Evolutionary conservation across 2,888 invertebrate species (phyloP).

Genomic region (Erebia ligea): DNA sequence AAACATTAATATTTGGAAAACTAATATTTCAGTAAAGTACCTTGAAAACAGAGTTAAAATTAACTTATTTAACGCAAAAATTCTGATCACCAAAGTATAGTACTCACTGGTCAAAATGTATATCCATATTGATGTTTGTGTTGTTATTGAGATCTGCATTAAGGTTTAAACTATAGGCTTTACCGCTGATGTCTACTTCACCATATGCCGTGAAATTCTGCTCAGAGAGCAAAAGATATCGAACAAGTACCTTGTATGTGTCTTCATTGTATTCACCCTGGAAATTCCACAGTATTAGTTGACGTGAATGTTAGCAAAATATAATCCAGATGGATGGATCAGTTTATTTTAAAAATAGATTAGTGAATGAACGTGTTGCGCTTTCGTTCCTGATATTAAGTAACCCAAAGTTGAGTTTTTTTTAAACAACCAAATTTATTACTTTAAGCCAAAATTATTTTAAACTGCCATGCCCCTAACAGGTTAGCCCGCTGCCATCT

Average conservation of each 20-base stretch:
- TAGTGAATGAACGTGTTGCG: too few relatives aligned
- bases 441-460: too few relatives aligned
- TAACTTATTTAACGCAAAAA: background rate
- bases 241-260: conserved; percentile 86
- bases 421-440: too few relatives aligned
- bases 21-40: background rate
- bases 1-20: background rate
- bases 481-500: too few relatives aligned
- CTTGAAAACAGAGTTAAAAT: too few relatives aligned
- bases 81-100: background rate
- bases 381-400: too few relatives aligned
- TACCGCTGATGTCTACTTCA: conserved; percentile 86
- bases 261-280: conserved; percentile 86
- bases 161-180: conserved; percentile 86
- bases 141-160: conserved; percentile 86
- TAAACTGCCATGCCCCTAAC: too few relatives aligned
- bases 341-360: too few relatives aligned
- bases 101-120: conserved; percentile 91
- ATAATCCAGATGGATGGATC: too few relatives aligned
- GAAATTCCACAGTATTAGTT: conserved; percentile 1
- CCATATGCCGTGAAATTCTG: conserved; percentile 85
- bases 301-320: too few relatives aligned
- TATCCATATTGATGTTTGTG: conserved; percentile 86
- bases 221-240: conserved; percentile 84
- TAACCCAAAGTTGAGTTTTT: too few relatives aligned